Base-by-base conservation (phyloP, 2,113 vertebrate species). In the Fregata magnificens region DNA sequence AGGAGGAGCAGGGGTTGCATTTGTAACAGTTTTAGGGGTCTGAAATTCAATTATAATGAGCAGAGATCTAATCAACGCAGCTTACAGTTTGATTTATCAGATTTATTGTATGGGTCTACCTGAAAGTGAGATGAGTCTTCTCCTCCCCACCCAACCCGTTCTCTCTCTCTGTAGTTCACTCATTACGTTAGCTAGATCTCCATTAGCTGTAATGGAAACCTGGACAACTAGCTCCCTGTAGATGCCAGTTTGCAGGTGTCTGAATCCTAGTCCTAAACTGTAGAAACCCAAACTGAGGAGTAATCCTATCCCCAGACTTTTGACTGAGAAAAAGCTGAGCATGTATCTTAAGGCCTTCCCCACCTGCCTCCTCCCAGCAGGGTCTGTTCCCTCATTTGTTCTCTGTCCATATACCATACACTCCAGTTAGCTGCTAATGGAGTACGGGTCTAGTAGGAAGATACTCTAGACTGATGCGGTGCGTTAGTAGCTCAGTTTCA, bases 331-430 rank as follows among this genome's bases (percentile, higher is more conserved):
- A 72, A 67, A 56, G 5, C 11, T 32, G 12, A 83, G 13, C 42
- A n/a, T 13, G 6, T 62, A 14, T 29, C 9, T 40, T 52, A 50
- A 56, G 32, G 8, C 17, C 9, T 69, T 73, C 52, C 25, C 24
- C 15, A 42, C 18, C 16, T 74, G 49, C 25, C 29, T 17, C 5
- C 32, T 44, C 32, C 42, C 36, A 65, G 26, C 10, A 62, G 28
- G 12, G 8, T 20, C 36, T 63, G 24, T 50, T 83, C 18, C 19
- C 9, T 70, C 3, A 3, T 63, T 83, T 0, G 0, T 56, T 66
- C 22, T 25, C 61, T 67, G 36, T 71, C n/a, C 8, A 38, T 58
- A 28, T 3, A 0, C 32, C 49, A 7, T 1, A 2, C 11, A 34
- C 11, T 56, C 25, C 49, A 42, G 26, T 36, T 24, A 50, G 72